phyloP scores from a whole-genome alignment of 2,888 invertebrate species.

The Frankliniella intonsa region DNA sequence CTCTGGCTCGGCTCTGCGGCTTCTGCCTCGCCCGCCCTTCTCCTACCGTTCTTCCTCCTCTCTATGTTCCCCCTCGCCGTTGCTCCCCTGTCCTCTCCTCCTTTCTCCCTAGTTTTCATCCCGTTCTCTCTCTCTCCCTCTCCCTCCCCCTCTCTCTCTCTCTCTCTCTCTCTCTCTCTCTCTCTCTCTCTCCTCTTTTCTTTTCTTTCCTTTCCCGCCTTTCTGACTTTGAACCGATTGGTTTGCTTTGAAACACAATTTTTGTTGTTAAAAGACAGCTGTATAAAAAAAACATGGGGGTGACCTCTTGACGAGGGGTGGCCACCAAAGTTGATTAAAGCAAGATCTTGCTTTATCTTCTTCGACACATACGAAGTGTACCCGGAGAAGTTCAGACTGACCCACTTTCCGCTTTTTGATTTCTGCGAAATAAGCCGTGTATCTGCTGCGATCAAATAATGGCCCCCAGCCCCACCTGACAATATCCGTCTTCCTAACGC shows the following conservation, averaged over 20 bases:
- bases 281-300: too few relatives aligned
- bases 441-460: not conserved
- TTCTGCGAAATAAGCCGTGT: not conserved
- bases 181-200: too few relatives aligned
- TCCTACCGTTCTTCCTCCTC: not conserved
- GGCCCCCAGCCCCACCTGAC: not conserved
- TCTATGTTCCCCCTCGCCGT: not conserved
- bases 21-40: not conserved
- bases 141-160: not conserved
- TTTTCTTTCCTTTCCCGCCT: too few relatives aligned
- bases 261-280: too few relatives aligned
- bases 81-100: not conserved
- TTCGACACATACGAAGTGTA: too few relatives aligned
- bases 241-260: too few relatives aligned
- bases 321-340: too few relatives aligned
- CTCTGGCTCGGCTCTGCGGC: not conserved
- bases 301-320: too few relatives aligned
- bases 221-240: too few relatives aligned
- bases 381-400: not conserved
- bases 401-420: not conserved
- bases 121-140: not conserved
- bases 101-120: not conserved
- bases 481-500: not conserved
- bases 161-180: too few relatives aligned
- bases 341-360: too few relatives aligned